A percentile compares a stretch with the other conserved stretches of the same genome.
phyloP scores from a whole-genome alignment of 2,888 invertebrate genomes.

The Thereva unica region DNA sequence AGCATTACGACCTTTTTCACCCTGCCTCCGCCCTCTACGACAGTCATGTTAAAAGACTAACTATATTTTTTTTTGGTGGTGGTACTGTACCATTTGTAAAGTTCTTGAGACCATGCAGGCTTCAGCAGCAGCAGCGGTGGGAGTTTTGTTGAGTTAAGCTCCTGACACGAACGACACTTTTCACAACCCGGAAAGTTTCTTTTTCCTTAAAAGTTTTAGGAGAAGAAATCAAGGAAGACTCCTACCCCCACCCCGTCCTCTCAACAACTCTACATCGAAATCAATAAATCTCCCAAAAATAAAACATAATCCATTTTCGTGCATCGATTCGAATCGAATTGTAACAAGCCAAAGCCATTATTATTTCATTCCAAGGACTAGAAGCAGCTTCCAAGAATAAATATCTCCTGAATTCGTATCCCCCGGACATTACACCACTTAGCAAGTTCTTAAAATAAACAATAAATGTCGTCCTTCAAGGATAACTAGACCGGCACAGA shows the following conservation, averaged over 20 bases:
- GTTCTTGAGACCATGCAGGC: no score
- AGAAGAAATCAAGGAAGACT: no score
- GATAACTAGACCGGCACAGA: conserved; percentile 11
- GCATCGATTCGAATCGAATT: conserved; percentile 19
- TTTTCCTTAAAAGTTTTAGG: no score
- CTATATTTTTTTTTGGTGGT: no score
- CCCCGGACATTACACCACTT: conserved; percentile 34
- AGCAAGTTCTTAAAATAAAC: conserved; percentile 36
- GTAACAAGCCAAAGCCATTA: conserved; percentile 25
- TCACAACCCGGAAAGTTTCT: no score
- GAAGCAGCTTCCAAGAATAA: conserved; percentile 23
- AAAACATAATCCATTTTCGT: background rate
- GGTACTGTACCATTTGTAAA: no score
- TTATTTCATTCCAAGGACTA: conserved; percentile 15
- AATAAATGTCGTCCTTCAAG: conserved; percentile 32
- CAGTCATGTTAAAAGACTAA: conserved; percentile 5
- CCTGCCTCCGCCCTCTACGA: background rate
- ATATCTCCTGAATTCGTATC: conserved; percentile 21
- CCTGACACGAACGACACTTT: no score
- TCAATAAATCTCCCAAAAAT: conserved; percentile 18
- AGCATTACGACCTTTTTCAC: conserved; percentile 11
- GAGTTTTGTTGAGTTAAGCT: no score
- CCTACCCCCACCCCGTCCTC: background rate
- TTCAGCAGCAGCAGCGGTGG: no score
- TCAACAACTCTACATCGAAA: background rate